These are phyloP conservation scores for Rachycentron canadum DNA, from an alignment of 2,797 vertebrate genomes.

Conservation along the genomic window DNA sequence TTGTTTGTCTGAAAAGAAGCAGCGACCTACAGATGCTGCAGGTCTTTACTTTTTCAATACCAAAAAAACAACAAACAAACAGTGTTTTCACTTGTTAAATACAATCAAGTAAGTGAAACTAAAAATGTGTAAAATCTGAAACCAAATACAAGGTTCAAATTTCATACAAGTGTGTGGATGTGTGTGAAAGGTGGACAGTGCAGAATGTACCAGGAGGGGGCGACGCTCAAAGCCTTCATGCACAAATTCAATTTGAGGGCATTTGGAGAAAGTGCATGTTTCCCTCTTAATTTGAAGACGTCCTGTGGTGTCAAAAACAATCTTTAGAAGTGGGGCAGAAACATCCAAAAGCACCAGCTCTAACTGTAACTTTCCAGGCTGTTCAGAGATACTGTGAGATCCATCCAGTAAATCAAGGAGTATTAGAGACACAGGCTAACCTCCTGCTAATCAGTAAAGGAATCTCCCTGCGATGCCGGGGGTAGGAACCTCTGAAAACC, in stretches of 20 bases:
- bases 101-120: neutral
- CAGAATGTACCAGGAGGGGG: slow-evolving; percentile 34
- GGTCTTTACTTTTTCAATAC: no score
- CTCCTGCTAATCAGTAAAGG: slow-evolving; percentile 56
- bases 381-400: slow-evolving; percentile 17
- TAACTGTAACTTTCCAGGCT: slow-evolving; percentile 23
- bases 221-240: slow-evolving; percentile 4
- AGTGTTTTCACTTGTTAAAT: no score
- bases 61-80: no score
- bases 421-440: slow-evolving; percentile 17
- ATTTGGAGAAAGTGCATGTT: slow-evolving; percentile 9
- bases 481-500: slow-evolving; percentile 62
- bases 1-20: neutral
- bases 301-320: neutral
- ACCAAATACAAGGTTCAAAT: no score
- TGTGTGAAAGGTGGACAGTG: slow-evolving; percentile 31
- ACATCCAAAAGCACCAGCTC: neutral
- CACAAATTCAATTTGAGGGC: slow-evolving; percentile 1
- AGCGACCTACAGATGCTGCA: neutral
- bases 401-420: slow-evolving; percentile 2
- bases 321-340: slow-evolving; percentile 9
- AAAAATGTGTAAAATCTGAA: neutral
- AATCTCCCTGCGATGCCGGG: slow-evolving; percentile 50
- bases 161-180: neutral
- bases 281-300: slow-evolving; percentile 4